Conservation (phyloP, 2,113 vertebrate species). For the Acanthisitta chloris region DNA sequence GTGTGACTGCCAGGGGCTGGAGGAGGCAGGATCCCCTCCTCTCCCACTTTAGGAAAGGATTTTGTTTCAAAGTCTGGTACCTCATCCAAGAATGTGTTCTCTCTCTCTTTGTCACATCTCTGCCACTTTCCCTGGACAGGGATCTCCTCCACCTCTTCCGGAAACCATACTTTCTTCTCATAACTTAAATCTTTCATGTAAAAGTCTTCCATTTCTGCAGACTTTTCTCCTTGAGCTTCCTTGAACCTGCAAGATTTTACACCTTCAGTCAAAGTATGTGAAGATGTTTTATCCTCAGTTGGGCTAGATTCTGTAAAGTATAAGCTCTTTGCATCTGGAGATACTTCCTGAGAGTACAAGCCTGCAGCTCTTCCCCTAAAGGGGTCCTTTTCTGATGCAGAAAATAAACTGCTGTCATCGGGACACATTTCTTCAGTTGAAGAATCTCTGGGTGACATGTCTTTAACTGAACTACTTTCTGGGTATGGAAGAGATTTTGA, state of each 20-base stretch:
- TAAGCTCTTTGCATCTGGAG: conserved; percentile 23
- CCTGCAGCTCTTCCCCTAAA: not conserved
- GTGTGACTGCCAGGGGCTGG: not conserved
- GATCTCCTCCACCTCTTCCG: conserved; percentile 72
- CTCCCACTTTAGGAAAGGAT: conserved; percentile 3
- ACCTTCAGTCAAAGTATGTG: not conserved
- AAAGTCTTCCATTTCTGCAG: conserved; percentile 67
- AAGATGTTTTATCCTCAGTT: not conserved
- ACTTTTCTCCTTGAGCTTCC: conserved; percentile 36
- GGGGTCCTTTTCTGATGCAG: conserved; percentile 39
- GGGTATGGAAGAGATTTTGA: conserved; percentile 1
- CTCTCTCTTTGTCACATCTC: conserved; percentile 84
- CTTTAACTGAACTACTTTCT: conserved; percentile 34
- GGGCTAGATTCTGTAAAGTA: conserved; percentile 3
- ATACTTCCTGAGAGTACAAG: conserved; percentile 15
- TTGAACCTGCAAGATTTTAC: not conserved
- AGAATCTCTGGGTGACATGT: not conserved
- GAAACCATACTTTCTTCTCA: conserved; percentile 83
- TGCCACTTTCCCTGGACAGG: conserved; percentile 67
- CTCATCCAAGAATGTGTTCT: conserved; percentile 91
- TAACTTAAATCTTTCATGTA: conserved; percentile 68
- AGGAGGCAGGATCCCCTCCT: not conserved
- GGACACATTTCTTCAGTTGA: conserved; percentile 37
- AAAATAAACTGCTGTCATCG: conserved; percentile 42
- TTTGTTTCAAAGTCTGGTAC: conserved; percentile 72